Percentiles rank a stretch among this genome's conserved stretches.
phyloP scores from a whole-genome alignment of 2,113 vertebrate genomes.

The Ondatra zibethicus region DNA sequence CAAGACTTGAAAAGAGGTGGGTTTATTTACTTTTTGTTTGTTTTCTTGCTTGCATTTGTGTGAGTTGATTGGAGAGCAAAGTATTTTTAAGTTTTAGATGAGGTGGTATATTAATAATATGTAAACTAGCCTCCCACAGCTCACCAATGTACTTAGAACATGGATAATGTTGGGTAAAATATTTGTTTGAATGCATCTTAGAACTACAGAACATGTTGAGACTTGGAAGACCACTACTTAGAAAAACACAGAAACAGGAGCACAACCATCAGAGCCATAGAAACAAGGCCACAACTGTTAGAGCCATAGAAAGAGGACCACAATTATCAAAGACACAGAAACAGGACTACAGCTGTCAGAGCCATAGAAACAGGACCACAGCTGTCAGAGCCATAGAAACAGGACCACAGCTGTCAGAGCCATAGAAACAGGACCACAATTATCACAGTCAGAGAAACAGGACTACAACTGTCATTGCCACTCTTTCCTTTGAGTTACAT shows the following conservation, averaged over 20 bases:
- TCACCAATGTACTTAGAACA: background rate
- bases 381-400: too few relatives aligned
- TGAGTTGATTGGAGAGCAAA: background rate
- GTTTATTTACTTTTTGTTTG: background rate
- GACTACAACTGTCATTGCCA: too few relatives aligned
- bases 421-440: too few relatives aligned
- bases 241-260: background rate
- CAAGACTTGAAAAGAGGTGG: background rate
- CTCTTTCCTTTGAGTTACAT: background rate
- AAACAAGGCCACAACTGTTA: background rate
- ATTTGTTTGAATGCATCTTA: background rate
- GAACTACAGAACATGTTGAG: background rate
- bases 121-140: background rate
- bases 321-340: too few relatives aligned
- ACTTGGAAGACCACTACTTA: background rate
- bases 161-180: background rate
- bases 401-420: too few relatives aligned
- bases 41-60: background rate
- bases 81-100: background rate
- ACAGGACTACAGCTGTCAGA: too few relatives aligned
- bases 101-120: background rate
- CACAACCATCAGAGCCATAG: too few relatives aligned
- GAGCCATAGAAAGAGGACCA: too few relatives aligned
- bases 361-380: too few relatives aligned
- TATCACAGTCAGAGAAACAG: too few relatives aligned